phyloP scores from a whole-genome alignment of 2,888 invertebrate species.

The Hemicrepidius hirtus region DNA sequence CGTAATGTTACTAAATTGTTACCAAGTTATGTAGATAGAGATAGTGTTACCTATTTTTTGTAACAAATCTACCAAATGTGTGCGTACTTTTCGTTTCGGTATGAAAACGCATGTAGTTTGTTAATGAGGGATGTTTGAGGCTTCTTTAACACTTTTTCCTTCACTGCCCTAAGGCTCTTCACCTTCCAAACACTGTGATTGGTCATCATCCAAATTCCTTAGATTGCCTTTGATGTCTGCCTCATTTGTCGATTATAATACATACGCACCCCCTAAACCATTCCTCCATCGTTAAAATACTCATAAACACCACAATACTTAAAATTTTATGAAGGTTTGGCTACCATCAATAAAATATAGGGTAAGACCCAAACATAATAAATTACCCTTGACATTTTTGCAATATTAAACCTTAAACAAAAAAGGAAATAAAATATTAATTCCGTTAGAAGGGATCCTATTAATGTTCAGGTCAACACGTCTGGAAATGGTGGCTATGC shows the following conservation, averaged over 20 bases:
- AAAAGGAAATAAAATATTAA: no score
- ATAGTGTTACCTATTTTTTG: constrained; percentile 71
- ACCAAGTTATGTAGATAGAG: constrained; percentile 70
- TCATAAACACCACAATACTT: no score
- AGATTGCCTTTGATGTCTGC: constrained; percentile 63
- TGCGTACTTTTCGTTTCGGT: constrained; percentile 52
- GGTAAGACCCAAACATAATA: no score
- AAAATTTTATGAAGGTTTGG: no score
- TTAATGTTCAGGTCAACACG: no score
- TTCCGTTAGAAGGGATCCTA: no score
- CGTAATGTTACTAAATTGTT: constrained; percentile 68
- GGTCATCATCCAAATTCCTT: constrained; percentile 73
- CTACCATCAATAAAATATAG: no score
- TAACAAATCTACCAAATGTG: constrained; percentile 62
- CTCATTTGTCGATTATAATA: constrained; percentile 47
- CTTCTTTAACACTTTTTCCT: constrained; percentile 56
- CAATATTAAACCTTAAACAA: neutral
- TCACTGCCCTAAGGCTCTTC: constrained; percentile 54
- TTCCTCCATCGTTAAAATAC: no score
- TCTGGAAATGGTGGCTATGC: no score
- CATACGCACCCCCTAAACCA: no score
- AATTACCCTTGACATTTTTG: no score
- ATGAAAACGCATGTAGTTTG: constrained; percentile 64
- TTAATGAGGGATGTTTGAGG: constrained; percentile 65
- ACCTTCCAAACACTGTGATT: constrained; percentile 63